Evolutionary conservation across 2,113 vertebrate species (phyloP).

Genomic region (Misgurnus mizolepis): DNA sequence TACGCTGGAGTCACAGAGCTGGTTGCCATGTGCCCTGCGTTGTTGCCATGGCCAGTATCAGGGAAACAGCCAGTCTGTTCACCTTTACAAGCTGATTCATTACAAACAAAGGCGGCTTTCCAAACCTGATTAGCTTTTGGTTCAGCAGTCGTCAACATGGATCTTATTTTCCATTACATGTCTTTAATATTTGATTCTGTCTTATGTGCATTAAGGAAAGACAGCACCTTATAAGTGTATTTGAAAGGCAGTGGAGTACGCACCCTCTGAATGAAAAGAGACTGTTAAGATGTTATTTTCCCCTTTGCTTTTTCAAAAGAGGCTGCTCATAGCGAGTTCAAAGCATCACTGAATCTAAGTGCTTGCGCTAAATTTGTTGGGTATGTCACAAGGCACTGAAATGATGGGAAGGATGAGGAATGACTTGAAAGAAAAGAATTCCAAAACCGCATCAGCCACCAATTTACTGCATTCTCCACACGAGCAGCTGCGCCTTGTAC

Average conservation of each 20-base stretch:
- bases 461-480: background rate
- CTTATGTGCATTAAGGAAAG: conserved; percentile 40
- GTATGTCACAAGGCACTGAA: conserved; percentile 59
- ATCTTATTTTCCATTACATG: conserved; percentile 54
- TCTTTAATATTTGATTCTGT: conserved; percentile 62
- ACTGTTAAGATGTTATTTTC: conserved; percentile 40
- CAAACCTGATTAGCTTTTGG: conserved; percentile 31
- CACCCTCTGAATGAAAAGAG: conserved; percentile 28
- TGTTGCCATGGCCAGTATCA: conserved; percentile 29
- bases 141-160: conserved; percentile 33
- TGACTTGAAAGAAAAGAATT: conserved; percentile 50
- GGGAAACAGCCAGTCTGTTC: conserved; percentile 14
- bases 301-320: conserved; percentile 43
- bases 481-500: background rate
- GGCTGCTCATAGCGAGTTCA: conserved; percentile 56
- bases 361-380: conserved; percentile 58
- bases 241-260: conserved; percentile 45
- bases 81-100: conserved; percentile 4
- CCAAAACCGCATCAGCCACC: background rate
- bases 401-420: conserved; percentile 56
- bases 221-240: conserved; percentile 44
- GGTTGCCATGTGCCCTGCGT: conserved; percentile 23
- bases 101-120: conserved; percentile 15
- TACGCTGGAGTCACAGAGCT: conserved; percentile 36
- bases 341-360: conserved; percentile 61